Evolutionary conservation across 2,888 invertebrate species (phyloP), one percentile per base, ranked within the genome.

Genomic region (Scaeva pyrastri): DNA sequence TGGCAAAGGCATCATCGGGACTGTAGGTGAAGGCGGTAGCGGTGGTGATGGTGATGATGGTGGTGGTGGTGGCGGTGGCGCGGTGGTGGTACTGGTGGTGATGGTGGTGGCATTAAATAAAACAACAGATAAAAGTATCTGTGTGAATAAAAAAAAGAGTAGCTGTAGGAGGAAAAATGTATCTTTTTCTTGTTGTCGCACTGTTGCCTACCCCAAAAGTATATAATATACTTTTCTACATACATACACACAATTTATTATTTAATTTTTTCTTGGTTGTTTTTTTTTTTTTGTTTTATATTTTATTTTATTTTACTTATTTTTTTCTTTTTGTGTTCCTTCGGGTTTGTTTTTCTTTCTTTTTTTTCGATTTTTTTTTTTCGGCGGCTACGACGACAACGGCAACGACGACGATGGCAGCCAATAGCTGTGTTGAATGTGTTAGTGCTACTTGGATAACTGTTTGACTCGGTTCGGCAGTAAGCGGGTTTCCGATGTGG

Each of bases 361-460:
- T 68, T 50, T 52, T 68, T 60, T 60, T 31, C 8, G 31, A 7
- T 31, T 31, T 31, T 31, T 5, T 31, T 31, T 31, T 31, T 31
- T 31, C 31, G 31, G 31, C 71, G 79, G 74, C 60, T 56, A 68
- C 68, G 83, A 71, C 58, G 77, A 62, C 66, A 64, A 68, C 72
- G 75, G 58, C 64, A 76, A 66, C 60, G 64, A 64, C 58, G 79
- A 76, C 52, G 80, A 60, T 76, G 81, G 86, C 73, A 81, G 86
- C 82, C 43, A 73, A 81, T 74, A 77, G 48, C 73, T 50, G 23
- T 73, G 86, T 86, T 86, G 82, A 82, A 86, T 88, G 88, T 88
- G 86, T 88, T 88, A 88, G 88, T 88, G 81, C 81, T 86, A 80
- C 81, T 88, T 86, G 85, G 86, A 82, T 88, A 88, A 88, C 88